Conservation (phyloP, 64 coral and sea anemone species). For the Cladopsammia gracilis region DNA sequence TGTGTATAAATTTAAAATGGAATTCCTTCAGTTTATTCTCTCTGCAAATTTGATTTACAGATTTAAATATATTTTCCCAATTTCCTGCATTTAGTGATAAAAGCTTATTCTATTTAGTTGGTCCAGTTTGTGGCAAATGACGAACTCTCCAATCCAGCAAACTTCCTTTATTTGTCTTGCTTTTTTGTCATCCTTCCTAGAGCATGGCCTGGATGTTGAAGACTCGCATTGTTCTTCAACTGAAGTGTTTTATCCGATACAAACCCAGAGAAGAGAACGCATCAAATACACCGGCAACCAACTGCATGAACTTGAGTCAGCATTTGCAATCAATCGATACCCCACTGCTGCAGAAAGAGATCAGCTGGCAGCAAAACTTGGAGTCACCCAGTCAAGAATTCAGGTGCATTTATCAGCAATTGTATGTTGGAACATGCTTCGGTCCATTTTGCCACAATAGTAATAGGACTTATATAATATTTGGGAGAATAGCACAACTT, state of each 20-base stretch:
- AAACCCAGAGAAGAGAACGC: background rate
- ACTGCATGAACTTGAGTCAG: constrained; percentile 8
- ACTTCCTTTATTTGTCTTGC: no score
- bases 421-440: background rate
- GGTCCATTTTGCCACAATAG: background rate
- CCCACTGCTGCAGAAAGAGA: constrained; percentile 10
- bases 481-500: no score
- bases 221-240: background rate
- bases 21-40: no score
- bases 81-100: no score
- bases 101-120: no score
- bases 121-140: no score
- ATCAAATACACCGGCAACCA: constrained; percentile 33
- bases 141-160: no score
- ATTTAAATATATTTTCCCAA: no score
- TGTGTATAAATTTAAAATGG: no score
- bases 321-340: constrained; percentile 31
- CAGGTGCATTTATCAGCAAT: background rate
- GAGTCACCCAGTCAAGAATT: constrained; percentile 15
- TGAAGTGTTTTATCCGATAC: background rate
- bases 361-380: background rate
- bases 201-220: background rate
- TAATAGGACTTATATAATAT: no score
- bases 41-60: no score
- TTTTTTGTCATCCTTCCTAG: background rate